Conservation (phyloP, 1,140 invertebrate genomes). For the Agrilus planipennis region DNA sequence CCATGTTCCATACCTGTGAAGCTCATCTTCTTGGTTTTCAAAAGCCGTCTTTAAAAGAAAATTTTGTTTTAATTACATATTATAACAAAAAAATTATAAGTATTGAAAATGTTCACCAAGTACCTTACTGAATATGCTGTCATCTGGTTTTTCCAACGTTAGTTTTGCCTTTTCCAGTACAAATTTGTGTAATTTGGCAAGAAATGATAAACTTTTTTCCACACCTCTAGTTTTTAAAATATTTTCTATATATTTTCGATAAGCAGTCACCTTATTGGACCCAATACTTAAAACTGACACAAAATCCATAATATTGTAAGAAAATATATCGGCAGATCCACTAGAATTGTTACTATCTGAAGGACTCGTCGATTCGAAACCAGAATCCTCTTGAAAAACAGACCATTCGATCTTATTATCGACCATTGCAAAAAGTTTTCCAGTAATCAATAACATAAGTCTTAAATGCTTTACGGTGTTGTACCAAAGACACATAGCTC, state of each 20-base stretch:
- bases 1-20: slow-evolving; percentile 61
- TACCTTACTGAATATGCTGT: slow-evolving; percentile 21
- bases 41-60: slow-evolving; percentile 8
- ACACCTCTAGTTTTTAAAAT: slow-evolving; percentile 75
- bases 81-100: background rate
- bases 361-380: slow-evolving; percentile 17
- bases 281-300: slow-evolving; percentile 17
- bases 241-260: slow-evolving; percentile 72
- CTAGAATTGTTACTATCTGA: slow-evolving; percentile 29
- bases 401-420: slow-evolving; percentile 20
- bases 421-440: slow-evolving; percentile 54
- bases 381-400: slow-evolving; percentile 10
- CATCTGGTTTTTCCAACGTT: slow-evolving; percentile 47
- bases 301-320: slow-evolving; percentile 11
- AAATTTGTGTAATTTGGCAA: slow-evolving; percentile 55
- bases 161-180: slow-evolving; percentile 56
- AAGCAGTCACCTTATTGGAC: slow-evolving; percentile 32
- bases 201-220: slow-evolving; percentile 61
- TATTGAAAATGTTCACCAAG: background rate
- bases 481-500: slow-evolving; percentile 79
- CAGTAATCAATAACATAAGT: slow-evolving; percentile 65
- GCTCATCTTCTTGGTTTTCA: slow-evolving; percentile 35
- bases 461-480: slow-evolving; percentile 77
- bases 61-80: slow-evolving; percentile 1
- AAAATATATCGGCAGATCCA: slow-evolving; percentile 21